Evolutionary conservation across 2,888 invertebrate genomes (phyloP).

Genomic region (Odontocolon sp.): DNA sequence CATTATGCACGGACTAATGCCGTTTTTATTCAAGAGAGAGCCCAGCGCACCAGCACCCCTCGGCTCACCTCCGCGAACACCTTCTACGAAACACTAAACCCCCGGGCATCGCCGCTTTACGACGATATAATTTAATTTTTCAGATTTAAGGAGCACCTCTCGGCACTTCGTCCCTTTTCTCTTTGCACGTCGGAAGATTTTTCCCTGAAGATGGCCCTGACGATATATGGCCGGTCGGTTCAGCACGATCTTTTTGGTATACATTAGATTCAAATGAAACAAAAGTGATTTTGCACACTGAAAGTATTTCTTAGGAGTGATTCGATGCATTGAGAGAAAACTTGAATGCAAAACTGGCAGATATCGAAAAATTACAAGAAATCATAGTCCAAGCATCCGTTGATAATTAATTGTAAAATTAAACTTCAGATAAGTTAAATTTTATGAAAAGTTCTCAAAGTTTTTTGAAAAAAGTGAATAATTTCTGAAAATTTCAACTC

Average conservation of each 20-base stretch:
- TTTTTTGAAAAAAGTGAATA: too few species aligned
- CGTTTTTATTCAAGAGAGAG: conserved; percentile 77
- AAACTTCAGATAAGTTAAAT: too few species aligned
- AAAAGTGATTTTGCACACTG: not conserved
- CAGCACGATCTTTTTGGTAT: not conserved
- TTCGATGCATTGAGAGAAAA: too few species aligned
- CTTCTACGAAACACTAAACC: conserved; percentile 75
- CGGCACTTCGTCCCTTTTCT: conserved; percentile 40
- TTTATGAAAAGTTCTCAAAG: too few species aligned
- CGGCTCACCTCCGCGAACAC: conserved; percentile 57
- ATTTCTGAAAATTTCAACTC: too few species aligned
- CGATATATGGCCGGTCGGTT: conserved; percentile 35
- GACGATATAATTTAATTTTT: conserved; percentile 80
- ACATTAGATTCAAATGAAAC: not conserved
- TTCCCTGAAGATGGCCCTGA: conserved; percentile 28
- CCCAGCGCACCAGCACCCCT: conserved; percentile 39
- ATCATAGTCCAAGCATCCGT: too few species aligned
- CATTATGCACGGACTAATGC: conserved; percentile 80
- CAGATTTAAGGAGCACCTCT: conserved; percentile 77
- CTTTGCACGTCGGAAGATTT: conserved; percentile 52
- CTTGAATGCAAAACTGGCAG: too few species aligned
- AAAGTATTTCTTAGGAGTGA: not conserved
- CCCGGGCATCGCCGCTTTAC: conserved; percentile 76
- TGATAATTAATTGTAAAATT: too few species aligned
- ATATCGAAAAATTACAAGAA: too few species aligned